Evolutionary conservation across 2,888 invertebrate genomes (phyloP), one percentile per base, ranked within the genome.

Genomic region (Pediacus dermestoides): DNA sequence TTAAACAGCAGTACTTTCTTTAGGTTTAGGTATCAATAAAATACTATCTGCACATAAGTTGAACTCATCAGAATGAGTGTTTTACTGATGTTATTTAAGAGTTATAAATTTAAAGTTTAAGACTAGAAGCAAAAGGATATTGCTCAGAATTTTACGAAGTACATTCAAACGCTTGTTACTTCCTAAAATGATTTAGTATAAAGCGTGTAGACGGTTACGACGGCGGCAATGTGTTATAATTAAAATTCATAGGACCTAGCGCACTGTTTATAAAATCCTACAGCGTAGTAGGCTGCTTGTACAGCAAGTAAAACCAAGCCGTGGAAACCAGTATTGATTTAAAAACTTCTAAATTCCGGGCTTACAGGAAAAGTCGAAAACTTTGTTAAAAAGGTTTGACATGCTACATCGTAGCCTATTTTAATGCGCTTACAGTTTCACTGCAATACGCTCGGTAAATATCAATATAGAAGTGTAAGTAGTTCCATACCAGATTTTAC

Each of bases 301-400:
- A 23, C 34, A 43, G 44, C 41, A 42, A 45, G 42, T 41, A 38
- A 39, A 33, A 38, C 42, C 23, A 6, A 13, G 28, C 28, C 28
- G 7, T 9, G 28, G 33, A 36, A 38, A 27, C 39, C 39, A 39
- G 53, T 58, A 60, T 60, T 55, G 58, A 60, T 55, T 57, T 51
- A 47, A 50, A 57, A 59, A 60, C 50, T 60, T 60, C 52, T 46
- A 55, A 58, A 60, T 55, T 55, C 57, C 47, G 28, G 51, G 49
- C 50, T 56, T 53, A 52, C 43, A 30, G 42, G 37, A 41, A 40
- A 55, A 52, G 48, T 50, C 44, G 35, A 48, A 42, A 53, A 57
- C 48, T 53, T 59, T 48, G 40, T 37, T 46, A 42, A 50, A 56
- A 53, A 52, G 52, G 46, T 53, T 49, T 52, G 50, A 53, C 53